phyloP scores from a whole-genome alignment of 2,113 vertebrate genomes.

The Tragelaphus strepsiceros region DNA sequence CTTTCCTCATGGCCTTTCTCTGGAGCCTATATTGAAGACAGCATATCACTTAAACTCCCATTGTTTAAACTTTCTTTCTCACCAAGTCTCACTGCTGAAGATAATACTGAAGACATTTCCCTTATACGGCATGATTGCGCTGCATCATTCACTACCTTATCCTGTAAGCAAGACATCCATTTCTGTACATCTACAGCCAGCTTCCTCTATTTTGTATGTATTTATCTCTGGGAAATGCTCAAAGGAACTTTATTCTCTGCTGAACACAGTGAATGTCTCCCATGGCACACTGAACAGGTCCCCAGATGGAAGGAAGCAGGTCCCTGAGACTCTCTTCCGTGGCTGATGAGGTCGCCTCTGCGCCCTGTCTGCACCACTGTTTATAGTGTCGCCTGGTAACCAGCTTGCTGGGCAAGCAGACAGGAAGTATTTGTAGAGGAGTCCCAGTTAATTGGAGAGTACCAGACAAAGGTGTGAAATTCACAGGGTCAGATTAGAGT shows the following conservation, averaged over 20 bases:
- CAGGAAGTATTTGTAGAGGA: accelerated
- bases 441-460: accelerated
- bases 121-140: accelerated
- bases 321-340: not conserved
- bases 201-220: too few relatives aligned
- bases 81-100: not conserved
- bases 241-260: not conserved
- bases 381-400: accelerated
- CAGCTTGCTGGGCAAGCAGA: not conserved
- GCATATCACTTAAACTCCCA: not conserved
- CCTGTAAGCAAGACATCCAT: not conserved
- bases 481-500: not conserved
- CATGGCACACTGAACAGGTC: too few relatives aligned
- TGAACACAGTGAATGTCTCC: not conserved
- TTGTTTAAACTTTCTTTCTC: not conserved
- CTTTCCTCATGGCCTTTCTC: not conserved
- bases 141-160: too few relatives aligned
- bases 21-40: not conserved
- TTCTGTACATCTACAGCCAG: not conserved
- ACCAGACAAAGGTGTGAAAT: not conserved
- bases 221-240: not conserved
- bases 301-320: accelerated
- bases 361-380: accelerated
- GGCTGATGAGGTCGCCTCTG: too few relatives aligned
- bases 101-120: not conserved